Base-by-base conservation (phyloP, 1,140 invertebrate species). In the Luehdorfia chinensis region DNA sequence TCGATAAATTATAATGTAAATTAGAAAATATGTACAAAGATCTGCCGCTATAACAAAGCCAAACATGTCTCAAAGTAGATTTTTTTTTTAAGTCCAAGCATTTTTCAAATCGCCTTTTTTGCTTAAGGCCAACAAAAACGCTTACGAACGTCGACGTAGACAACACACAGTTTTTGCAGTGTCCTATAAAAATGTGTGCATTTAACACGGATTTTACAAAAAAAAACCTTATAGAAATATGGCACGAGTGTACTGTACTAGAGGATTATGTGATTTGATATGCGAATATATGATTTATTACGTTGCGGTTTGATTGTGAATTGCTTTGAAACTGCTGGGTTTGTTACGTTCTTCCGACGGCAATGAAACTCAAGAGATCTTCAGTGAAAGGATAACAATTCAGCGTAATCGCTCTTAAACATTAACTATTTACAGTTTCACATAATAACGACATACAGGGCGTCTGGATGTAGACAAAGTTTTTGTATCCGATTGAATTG, bases 361-460 rank as follows among this genome's bases (percentile, higher is more conserved):
- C 81, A 81, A 66, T 70, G 77, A 78, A 83, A 81, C 66, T 67
- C 81, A 79, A 85, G 81, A 85, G 81, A 85, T 85, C 81, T 85
- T 85, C 59, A 76, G 81, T 85, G 81, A 85, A 85, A 85, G 81
- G 72, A 85, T 79, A 85, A 85, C 78, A 85, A 85, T 74, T 63
- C 61, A 67, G 69, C 77, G 60, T 57, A 74, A 54, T 58, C 74
- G 69, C 77, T 55, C 56, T 64, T 71, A 66, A 41, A 44, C 56
- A 58, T 47, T 65, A 56, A 62, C 37, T 76, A 75, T 78, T 53
- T 78, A 75, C 55, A 49, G 52, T 57, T 67, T 33, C 63, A 66
- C 56, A 71, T 23, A 31, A 71, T 23, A 31, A 47, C 8, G 34
- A 25, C 21, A 46, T 19, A 19, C 9, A 34, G 5, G 4, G 30